These are phyloP conservation scores for Melanotaenia boesemani DNA, from an alignment of 2,797 vertebrate genomes.

Conservation along the genomic window DNA sequence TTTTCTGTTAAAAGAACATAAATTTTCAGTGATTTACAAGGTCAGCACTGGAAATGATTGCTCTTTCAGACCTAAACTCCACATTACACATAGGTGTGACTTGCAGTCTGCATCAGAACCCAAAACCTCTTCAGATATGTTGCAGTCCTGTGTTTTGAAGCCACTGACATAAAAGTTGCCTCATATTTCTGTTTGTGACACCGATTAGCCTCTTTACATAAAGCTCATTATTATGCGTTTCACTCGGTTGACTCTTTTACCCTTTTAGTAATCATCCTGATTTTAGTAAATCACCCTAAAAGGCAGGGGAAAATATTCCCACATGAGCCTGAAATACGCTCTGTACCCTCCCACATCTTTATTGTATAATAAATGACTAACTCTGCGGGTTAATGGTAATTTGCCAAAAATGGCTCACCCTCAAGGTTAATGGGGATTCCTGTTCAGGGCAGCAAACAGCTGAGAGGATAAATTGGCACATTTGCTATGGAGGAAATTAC, in stretches of 20 bases:
- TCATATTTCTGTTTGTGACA: not conserved
- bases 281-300: too few relatives aligned
- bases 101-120: not conserved
- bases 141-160: not conserved
- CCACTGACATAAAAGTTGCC: not conserved
- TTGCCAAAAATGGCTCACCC: conserved; percentile 48
- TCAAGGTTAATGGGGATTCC: conserved; percentile 70
- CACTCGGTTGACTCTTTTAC: conserved; percentile 5
- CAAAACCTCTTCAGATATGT: not conserved
- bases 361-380: conserved; percentile 42
- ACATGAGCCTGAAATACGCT: conserved; percentile 41
- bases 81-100: too few relatives aligned
- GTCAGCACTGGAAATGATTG: not conserved
- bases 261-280: conserved; percentile 12
- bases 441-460: conserved; percentile 52
- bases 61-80: not conserved
- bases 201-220: not conserved
- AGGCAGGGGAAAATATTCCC: not conserved
- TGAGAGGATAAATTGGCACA: conserved; percentile 54
- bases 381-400: conserved; percentile 58
- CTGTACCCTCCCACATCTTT: conserved; percentile 9
- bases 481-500: conserved; percentile 60
- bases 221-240: not conserved
- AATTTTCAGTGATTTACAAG: too few relatives aligned
- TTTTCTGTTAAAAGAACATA: not conserved